These are phyloP conservation scores for Muschampia plurimacula DNA, from an alignment of 2,888 invertebrate genomes.

Conservation along the genomic window DNA sequence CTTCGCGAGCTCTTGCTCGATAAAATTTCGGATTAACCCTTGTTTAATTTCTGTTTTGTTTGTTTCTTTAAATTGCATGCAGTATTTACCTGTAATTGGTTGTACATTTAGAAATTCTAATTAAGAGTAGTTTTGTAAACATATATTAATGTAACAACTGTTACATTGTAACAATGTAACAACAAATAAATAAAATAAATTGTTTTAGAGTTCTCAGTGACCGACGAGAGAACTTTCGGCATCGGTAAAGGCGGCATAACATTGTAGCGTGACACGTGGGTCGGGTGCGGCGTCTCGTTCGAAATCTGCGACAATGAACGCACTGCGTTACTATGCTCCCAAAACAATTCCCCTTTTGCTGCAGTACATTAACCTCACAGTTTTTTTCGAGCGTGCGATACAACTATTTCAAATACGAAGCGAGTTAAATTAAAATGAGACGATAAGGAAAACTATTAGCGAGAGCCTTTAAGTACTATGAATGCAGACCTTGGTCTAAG, in stretches of 20 bases:
- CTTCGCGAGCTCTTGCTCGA: too few species aligned
- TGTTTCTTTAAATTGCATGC: too few species aligned
- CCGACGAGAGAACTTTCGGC: background rate
- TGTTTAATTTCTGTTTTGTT: too few species aligned
- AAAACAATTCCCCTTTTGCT: conserved; percentile 20
- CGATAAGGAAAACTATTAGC: conserved; percentile 42
- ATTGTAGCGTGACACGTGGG: conserved; percentile 1
- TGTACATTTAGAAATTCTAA: too few species aligned
- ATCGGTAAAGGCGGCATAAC: background rate
- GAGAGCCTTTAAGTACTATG: conserved; percentile 15
- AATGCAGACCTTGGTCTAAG: conserved; percentile 30
- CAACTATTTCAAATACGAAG: background rate
- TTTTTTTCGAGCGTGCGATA: conserved; percentile 1
- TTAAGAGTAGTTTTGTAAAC: too few species aligned
- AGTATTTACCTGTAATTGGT: too few species aligned
- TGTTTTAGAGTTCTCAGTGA: background rate
- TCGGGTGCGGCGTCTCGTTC: conserved; percentile 2
- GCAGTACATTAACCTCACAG: conserved; percentile 25
- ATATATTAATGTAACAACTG: too few species aligned
- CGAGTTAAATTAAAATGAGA: conserved; percentile 27
- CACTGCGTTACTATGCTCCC: conserved; percentile 25
- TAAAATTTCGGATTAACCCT: too few species aligned
- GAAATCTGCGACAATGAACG: conserved; percentile 14
- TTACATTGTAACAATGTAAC: too few species aligned
- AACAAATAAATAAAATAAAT: too few species aligned